Evolutionary conservation across 1,140 invertebrate species (phyloP), one percentile per base, ranked within the genome.

Genomic region (Pseudoatta argentina): DNA sequence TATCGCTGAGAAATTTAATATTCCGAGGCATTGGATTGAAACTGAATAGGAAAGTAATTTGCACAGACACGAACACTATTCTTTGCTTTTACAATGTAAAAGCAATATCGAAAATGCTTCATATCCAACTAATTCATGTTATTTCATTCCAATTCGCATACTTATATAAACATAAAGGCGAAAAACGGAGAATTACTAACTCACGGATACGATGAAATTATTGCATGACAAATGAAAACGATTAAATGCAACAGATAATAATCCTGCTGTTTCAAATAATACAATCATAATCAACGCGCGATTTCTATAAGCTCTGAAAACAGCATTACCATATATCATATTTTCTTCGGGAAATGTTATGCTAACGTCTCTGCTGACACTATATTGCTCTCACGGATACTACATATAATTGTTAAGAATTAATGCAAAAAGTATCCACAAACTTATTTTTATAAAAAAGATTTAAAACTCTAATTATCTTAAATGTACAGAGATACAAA

Each of bases 351-450:
- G 69, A 69, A 79, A 69, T 51, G n/a, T 66, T 55, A 12, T 39
- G 34, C 6, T 57, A 24, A 6, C 30, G 34, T 10, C 21, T 81
- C 16, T 21, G 30, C 10, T 69, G 16, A 55, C 21, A 16, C 34
- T 53, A 24, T 18, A 3, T 21, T 69, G 21, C 21, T 59, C 78
- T 16, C 64, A n/a, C 16, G 30, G 30, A 2, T 71, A 44, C 8
- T 57, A 71, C 21, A 66, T 44, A 71, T 59, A 81, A 81, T 57
- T 71, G 48, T 69, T 69, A 81, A 57, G 34, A 81, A 57, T 81
- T 57, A 55, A 5, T 3, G 34, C 51, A 44, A 24, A 21, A 55
- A 79, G 18, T 21, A 67, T 53, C 2, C 30, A 6, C 4, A n/a
- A 18, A 10, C 3, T 71, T 71, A 21, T 59, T 81, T 71, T 44